Conservation (phyloP, 2,113 vertebrate genomes). For the Lampris incognitus region DNA sequence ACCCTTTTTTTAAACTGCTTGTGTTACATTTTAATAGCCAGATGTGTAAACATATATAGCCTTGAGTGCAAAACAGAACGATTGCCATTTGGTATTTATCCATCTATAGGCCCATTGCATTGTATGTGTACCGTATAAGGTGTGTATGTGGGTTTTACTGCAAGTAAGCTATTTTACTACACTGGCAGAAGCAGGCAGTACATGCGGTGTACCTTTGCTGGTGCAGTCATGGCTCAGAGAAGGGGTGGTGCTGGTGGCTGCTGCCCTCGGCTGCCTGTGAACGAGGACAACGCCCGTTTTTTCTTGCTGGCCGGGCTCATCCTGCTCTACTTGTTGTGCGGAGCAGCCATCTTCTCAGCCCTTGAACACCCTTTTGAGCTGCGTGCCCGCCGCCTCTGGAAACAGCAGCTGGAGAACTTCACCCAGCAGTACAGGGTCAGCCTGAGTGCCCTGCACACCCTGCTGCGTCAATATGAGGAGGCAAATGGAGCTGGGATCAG, state of each 20-base stretch:
- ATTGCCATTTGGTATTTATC: not conserved
- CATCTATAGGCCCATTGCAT: not conserved
- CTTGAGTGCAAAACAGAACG: not conserved
- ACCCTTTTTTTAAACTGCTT: not conserved
- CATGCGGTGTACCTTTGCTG: conserved; percentile 53
- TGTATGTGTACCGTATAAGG: conserved; percentile 9
- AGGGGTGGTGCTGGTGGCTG: conserved; percentile 67
- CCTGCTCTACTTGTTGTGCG: conserved; percentile 82
- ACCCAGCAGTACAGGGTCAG: conserved; percentile 74
- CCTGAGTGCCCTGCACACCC: conserved; percentile 69
- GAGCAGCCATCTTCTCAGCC: conserved; percentile 83
- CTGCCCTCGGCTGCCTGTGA: conserved; percentile 77
- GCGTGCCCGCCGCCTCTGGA: conserved; percentile 75
- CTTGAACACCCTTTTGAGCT: conserved; percentile 82
- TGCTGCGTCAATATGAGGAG: conserved; percentile 82
- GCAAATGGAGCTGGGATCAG: conserved; percentile 80
- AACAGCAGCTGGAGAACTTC: conserved; percentile 81
- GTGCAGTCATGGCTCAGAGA: conserved; percentile 79
- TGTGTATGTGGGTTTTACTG: conserved; percentile 9
- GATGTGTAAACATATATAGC: not conserved
- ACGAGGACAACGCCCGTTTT: conserved; percentile 85
- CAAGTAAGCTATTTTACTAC: conserved; percentile 30
- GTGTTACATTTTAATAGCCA: not conserved
- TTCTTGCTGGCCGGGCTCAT: conserved; percentile 82
- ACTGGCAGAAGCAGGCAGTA: conserved; percentile 30